phyloP scores from a whole-genome alignment of 2,797 vertebrate species.

The Cyprinella venusta region DNA sequence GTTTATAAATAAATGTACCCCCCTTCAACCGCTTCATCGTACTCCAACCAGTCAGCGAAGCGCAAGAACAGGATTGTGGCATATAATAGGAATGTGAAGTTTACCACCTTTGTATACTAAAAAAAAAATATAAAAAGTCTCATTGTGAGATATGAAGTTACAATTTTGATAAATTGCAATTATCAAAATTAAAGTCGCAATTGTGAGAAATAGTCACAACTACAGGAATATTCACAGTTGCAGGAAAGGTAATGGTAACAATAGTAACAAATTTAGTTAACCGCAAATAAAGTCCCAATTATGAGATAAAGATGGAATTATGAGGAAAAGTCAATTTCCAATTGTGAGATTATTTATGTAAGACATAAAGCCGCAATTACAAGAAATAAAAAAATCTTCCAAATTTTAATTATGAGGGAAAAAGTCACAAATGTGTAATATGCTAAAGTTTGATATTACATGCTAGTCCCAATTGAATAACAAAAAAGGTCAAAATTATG shows the following conservation, averaged over 20 bases:
- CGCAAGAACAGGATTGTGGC: background rate
- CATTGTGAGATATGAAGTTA: background rate
- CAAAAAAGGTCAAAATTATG: background rate
- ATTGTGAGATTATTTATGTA: background rate
- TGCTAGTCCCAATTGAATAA: background rate
- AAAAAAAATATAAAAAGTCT: no score
- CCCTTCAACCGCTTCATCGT: background rate
- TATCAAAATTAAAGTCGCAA: background rate
- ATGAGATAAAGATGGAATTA: background rate
- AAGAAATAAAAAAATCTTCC: background rate
- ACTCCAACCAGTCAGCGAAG: background rate
- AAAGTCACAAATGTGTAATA: background rate
- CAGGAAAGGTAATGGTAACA: background rate
- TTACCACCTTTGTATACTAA: no score
- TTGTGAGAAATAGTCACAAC: background rate
- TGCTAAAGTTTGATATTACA: background rate
- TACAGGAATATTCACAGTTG: background rate
- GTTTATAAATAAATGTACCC: constrained; percentile 28
- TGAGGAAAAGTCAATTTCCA: background rate
- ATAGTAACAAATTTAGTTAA: no score
- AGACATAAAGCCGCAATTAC: background rate
- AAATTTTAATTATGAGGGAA: background rate
- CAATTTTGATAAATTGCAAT: background rate
- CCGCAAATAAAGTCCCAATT: background rate
- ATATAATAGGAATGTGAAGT: background rate